Evolutionary conservation across 2,888 invertebrate species (phyloP), one percentile per base, ranked within the genome.

Genomic region (Teleogryllus oceanicus): DNA sequence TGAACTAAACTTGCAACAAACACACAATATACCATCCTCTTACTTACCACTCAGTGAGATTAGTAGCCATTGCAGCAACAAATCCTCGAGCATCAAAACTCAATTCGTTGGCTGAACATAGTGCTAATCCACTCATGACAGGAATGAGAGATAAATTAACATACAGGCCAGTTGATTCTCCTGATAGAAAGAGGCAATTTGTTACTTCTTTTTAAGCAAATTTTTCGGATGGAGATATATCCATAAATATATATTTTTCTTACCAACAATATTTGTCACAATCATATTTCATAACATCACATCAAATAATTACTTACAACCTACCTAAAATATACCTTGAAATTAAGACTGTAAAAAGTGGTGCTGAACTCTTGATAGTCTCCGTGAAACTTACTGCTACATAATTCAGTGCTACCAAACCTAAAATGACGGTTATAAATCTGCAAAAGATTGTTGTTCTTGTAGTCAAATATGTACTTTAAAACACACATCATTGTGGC

Each of bases 381-480:
- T 94, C 94, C 77, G 94, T 94, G 86, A 94, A 94, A 86, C 93
- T 94, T 80, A 94, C 93, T 81, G 94, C 93, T 81, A 94, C 93
- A 87, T 92, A 94, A 88, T 93, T 93, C 80, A 94, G 88, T 12
- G 94, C 92, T 79, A 94, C 89, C 84, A 94, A 87, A 80, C 94
- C 94, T 84, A 94, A 87, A 81, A 94, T 90, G 79, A 94, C 93
- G 11, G 94, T 94, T 78, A 91, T 89, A 86, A 94, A 93, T 85
- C 92, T 92, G 85, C 81, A 88, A 87, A 79, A 82, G 82, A 83
- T 62, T 62, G 62, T 62, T 18, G n/a, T 12, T 0, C 62, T 24
- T 18, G n/a, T 16, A 75, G n/a, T 80, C 16, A 74, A 51, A 76
- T 49, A 18, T 50, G 49, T 75, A 51, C 0, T 75, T 49, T n/a